These are phyloP conservation scores for Mythimna impura DNA, from an alignment of 2,888 invertebrate species.

Conservation along the genomic window DNA sequence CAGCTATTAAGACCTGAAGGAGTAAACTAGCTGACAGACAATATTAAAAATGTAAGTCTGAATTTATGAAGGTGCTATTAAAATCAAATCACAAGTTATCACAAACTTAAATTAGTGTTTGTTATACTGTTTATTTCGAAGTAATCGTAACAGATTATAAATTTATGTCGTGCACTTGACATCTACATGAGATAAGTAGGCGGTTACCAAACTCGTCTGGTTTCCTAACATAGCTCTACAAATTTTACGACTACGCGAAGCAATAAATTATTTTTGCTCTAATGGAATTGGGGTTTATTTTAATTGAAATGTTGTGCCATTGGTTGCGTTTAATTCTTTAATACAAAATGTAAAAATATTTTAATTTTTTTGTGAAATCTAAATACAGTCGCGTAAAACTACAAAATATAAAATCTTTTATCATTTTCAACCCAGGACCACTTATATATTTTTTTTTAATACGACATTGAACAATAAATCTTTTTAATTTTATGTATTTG, in stretches of 20 bases:
- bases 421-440: no score
- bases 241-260: conserved; percentile 15
- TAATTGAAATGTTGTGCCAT: neutral
- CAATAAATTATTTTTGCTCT: conserved; percentile 8
- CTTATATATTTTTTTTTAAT: no score
- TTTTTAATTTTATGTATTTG: no score
- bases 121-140: conserved; percentile 18
- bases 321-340: no score
- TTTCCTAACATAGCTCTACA: conserved; percentile 44
- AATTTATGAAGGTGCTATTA: neutral
- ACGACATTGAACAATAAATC: no score
- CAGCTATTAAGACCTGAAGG: no score
- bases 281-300: neutral
- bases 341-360: neutral
- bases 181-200: conserved; percentile 45
- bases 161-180: conserved; percentile 50
- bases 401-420: neutral
- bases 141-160: conserved; percentile 42
- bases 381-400: neutral
- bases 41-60: no score
- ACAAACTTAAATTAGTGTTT: conserved; percentile 3
- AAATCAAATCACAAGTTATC: conserved; percentile 27
- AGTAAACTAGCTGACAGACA: no score
- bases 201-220: conserved; percentile 34
- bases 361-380: neutral